Conservation (phyloP, 1,140 invertebrate genomes). For the Hypothenemus hampei region DNA sequence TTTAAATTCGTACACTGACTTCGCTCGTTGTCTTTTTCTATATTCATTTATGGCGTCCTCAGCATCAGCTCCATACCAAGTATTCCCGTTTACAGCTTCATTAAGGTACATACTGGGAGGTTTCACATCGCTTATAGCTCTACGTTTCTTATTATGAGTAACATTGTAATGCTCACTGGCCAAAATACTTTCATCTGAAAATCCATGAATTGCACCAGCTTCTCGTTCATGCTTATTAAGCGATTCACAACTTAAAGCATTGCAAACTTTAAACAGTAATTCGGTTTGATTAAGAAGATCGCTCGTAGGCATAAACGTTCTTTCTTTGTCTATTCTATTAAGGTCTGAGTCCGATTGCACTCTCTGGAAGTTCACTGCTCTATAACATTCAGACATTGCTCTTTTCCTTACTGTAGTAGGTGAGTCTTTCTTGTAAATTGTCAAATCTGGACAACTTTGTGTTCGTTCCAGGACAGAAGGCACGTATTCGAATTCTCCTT, state of each 20-base stretch:
- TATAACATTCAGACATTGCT: constrained; percentile 54
- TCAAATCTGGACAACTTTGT: constrained; percentile 57
- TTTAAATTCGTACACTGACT: constrained; percentile 14
- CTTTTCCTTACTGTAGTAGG: constrained; percentile 53
- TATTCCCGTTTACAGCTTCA: constrained; percentile 53
- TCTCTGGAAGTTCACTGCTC: constrained; percentile 51
- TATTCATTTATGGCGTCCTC: constrained; percentile 48
- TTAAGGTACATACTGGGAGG: constrained; percentile 46
- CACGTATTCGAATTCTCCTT: constrained; percentile 44
- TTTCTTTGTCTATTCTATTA: constrained; percentile 68
- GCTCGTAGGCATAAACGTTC: constrained; percentile 59
- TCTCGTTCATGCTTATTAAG: constrained; percentile 43
- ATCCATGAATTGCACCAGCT: constrained; percentile 41
- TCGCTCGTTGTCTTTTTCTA: constrained; percentile 21
- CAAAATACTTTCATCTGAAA: constrained; percentile 53
- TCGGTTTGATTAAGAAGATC: constrained; percentile 65
- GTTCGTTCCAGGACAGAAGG: constrained; percentile 44
- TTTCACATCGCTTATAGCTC: constrained; percentile 49
- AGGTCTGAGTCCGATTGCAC: constrained; percentile 72
- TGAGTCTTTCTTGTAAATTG: constrained; percentile 48
- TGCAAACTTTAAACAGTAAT: constrained; percentile 66
- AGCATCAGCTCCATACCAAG: constrained; percentile 63
- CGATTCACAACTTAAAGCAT: constrained; percentile 59
- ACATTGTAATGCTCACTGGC: constrained; percentile 57
- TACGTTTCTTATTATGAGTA: constrained; percentile 48